These are phyloP conservation scores for Macrosteles quadrilineatus DNA, from an alignment of 1,140 invertebrate species.

Conservation along the genomic window DNA sequence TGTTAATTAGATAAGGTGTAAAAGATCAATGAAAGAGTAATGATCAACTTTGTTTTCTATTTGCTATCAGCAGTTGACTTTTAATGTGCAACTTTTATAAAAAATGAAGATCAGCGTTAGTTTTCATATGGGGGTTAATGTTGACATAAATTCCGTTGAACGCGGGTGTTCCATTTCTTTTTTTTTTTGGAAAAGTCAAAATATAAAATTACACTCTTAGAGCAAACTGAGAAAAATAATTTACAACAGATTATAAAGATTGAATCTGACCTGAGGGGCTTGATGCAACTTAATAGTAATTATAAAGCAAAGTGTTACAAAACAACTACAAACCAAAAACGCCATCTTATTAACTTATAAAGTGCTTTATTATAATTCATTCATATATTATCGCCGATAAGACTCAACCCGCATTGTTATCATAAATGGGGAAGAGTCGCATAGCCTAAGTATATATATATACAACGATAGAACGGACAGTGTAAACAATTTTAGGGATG, in stretches of 20 bases:
- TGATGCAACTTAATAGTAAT: conserved; percentile 4
- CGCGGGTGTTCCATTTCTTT: too few species aligned
- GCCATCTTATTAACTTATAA: conserved; percentile 22
- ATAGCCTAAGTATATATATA: conserved; percentile 21
- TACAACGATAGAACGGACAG: conserved; percentile 20
- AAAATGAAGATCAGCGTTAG: too few species aligned
- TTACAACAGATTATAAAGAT: background rate
- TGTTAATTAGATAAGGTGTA: too few species aligned
- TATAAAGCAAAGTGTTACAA: conserved; percentile 10
- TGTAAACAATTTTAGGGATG: conserved; percentile 15
- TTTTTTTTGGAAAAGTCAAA: too few species aligned
- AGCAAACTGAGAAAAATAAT: background rate
- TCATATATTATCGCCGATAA: conserved; percentile 24
- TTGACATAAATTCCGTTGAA: too few species aligned
- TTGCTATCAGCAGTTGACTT: too few species aligned
- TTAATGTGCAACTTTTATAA: too few species aligned
- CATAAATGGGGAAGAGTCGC: conserved; percentile 15
- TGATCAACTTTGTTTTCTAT: too few species aligned
- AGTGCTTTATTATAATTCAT: conserved; percentile 21
- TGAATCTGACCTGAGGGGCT: conserved; percentile 13
- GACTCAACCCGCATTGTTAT: conserved; percentile 9
- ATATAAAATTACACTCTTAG: too few species aligned
- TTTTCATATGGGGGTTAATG: too few species aligned
- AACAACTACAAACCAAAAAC: conserved; percentile 24
- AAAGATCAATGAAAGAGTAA: too few species aligned